phyloP scores from a whole-genome alignment of 2,113 vertebrate genomes.

The Nyctibius bracteatus region DNA sequence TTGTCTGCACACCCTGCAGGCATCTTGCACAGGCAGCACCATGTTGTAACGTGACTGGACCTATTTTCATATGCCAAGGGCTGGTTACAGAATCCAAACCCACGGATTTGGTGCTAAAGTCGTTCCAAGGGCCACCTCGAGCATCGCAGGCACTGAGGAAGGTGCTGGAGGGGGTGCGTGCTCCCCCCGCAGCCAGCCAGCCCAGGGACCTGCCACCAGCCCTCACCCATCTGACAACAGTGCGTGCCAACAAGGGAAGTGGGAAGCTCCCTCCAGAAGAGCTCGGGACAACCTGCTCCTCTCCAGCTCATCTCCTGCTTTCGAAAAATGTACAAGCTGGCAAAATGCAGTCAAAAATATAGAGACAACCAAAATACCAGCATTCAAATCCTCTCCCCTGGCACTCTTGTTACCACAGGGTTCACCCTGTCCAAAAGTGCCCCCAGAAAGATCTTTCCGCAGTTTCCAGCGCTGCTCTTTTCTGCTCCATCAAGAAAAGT shows the following conservation, averaged over 20 bases:
- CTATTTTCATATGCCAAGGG: not conserved
- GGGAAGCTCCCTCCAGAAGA: not conserved
- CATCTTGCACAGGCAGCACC: not conserved
- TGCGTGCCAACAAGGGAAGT: not conserved
- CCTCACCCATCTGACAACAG: not conserved
- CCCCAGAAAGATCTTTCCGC: not conserved
- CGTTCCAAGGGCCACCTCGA: accelerated
- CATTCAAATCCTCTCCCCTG: not conserved
- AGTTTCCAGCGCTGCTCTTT: not conserved
- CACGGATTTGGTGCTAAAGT: not conserved
- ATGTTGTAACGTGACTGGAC: accelerated
- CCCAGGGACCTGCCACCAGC: not conserved
- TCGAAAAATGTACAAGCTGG: not conserved
- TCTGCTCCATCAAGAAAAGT: not conserved
- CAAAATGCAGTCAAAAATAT: not conserved
- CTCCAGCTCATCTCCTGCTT: not conserved
- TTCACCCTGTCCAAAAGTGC: not conserved
- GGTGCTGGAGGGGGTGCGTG: not conserved
- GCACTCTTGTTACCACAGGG: too few relatives aligned
- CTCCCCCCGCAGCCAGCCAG: not conserved
- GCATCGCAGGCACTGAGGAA: not conserved
- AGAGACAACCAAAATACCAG: not conserved
- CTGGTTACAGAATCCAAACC: not conserved
- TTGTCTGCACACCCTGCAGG: not conserved
- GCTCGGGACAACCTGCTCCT: not conserved